Conservation (phyloP, 2,113 vertebrate species). For the Otus sunia region DNA sequence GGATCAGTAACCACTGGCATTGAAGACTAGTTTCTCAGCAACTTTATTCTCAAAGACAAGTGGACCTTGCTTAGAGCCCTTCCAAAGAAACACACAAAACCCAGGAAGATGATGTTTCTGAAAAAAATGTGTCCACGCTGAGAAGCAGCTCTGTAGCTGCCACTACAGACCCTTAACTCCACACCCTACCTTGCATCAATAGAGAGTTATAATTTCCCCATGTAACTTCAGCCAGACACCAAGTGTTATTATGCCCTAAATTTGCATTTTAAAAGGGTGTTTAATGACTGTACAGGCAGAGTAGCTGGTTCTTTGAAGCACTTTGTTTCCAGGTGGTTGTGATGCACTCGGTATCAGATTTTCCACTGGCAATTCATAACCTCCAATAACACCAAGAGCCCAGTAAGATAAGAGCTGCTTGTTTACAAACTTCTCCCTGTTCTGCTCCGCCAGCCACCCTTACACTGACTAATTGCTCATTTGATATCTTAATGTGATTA, state of each 20-base stretch:
- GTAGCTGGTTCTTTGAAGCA: background rate
- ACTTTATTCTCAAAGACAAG: background rate
- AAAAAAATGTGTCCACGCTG: background rate
- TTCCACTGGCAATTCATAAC: background rate
- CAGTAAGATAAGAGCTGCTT: background rate
- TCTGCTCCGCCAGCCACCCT: background rate
- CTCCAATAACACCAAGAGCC: background rate
- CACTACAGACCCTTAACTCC: background rate
- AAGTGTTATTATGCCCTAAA: background rate
- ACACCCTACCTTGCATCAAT: background rate
- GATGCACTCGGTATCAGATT: fast-evolving
- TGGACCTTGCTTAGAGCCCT: background rate
- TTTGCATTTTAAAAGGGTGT: background rate
- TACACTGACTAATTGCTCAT: background rate
- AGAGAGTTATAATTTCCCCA: background rate
- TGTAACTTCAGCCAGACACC: background rate
- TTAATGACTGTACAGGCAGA: background rate
- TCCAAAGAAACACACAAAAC: background rate
- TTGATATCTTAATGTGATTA: background rate
- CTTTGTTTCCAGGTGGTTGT: background rate
- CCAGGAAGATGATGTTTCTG: background rate
- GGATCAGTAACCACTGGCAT: background rate
- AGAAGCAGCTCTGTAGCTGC: background rate
- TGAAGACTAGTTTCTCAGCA: background rate
- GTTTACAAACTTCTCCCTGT: background rate